These are phyloP conservation scores for Mesaphorura yosii DNA, from an alignment of 1,140 invertebrate species.

Conservation along the genomic window DNA sequence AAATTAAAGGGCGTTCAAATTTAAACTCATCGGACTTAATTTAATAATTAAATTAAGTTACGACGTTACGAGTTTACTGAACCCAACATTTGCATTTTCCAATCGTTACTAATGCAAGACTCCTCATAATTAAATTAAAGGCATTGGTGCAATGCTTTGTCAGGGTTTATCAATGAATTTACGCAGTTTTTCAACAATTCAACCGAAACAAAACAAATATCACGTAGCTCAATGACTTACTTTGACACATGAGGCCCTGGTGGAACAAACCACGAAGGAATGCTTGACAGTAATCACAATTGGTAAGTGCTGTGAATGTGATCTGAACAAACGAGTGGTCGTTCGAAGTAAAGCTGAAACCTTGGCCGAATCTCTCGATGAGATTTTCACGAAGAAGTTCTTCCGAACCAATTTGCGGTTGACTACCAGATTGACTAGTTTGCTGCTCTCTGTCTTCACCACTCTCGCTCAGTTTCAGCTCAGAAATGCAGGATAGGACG, in stretches of 20 bases:
- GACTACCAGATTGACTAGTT: constrained; percentile 31
- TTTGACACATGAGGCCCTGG: constrained; percentile 61
- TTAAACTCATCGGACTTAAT: too few species aligned
- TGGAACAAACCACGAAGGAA: constrained; percentile 57
- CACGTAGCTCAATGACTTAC: constrained; percentile 37
- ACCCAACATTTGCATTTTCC: too few species aligned
- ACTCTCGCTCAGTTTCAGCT: constrained; percentile 40
- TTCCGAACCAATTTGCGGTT: too few species aligned
- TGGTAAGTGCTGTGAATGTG: constrained; percentile 55
- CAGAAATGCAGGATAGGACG: constrained; percentile 57
- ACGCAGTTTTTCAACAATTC: background rate
- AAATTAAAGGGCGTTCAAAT: too few species aligned
- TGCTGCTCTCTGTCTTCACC: constrained; percentile 30
- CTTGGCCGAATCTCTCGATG: constrained; percentile 11
- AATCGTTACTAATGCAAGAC: too few species aligned
- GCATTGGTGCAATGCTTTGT: too few species aligned
- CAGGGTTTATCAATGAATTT: too few species aligned
- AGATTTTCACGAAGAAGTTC: too few species aligned
- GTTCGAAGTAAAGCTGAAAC: constrained; percentile 32
- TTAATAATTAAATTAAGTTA: too few species aligned
- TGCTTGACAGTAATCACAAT: constrained; percentile 64
- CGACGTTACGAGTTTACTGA: too few species aligned
- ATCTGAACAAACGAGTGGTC: constrained; percentile 51
- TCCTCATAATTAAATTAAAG: too few species aligned
- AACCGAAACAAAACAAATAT: constrained; percentile 5